Evolutionary conservation across 2,113 vertebrate species (phyloP).

Genomic region (Petrocephalus zakoni): DNA sequence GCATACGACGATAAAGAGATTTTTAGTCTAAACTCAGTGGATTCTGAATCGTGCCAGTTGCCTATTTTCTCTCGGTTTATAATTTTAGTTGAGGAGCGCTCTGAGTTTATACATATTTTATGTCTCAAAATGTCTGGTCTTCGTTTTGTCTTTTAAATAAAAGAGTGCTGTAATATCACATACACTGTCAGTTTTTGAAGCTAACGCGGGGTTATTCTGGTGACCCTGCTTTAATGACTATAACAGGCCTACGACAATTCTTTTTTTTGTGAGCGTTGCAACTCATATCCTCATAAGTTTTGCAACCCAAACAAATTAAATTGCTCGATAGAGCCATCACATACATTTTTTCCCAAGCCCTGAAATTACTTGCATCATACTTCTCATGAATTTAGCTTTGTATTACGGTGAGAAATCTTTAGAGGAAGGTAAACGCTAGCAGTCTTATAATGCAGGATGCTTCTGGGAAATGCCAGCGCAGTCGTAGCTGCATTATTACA

Average conservation of each 20-base stretch:
- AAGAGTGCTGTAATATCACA: not conserved
- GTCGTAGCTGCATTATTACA: not conserved
- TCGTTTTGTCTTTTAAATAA: not conserved
- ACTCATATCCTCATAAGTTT: not conserved
- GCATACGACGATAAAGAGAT: not conserved
- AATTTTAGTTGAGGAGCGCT: constrained; percentile 2
- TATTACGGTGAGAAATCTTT: not conserved
- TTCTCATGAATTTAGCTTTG: not conserved
- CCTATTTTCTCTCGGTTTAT: constrained; percentile 15
- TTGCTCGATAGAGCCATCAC: not conserved
- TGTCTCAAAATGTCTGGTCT: not conserved
- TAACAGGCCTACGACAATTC: no score
- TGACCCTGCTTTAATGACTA: no score
- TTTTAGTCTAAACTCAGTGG: not conserved
- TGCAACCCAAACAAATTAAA: not conserved
- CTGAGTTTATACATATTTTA: not conserved
- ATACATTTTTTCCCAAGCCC: not conserved
- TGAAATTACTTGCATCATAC: not conserved
- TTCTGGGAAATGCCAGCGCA: not conserved
- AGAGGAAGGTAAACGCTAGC: not conserved
- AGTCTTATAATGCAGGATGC: not conserved
- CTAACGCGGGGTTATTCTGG: not conserved
- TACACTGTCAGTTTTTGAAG: not conserved
- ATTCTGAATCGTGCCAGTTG: not conserved
- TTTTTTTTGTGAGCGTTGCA: no score